Conservation (phyloP, 2,888 invertebrate species). For the Brachylomia viminalis region DNA sequence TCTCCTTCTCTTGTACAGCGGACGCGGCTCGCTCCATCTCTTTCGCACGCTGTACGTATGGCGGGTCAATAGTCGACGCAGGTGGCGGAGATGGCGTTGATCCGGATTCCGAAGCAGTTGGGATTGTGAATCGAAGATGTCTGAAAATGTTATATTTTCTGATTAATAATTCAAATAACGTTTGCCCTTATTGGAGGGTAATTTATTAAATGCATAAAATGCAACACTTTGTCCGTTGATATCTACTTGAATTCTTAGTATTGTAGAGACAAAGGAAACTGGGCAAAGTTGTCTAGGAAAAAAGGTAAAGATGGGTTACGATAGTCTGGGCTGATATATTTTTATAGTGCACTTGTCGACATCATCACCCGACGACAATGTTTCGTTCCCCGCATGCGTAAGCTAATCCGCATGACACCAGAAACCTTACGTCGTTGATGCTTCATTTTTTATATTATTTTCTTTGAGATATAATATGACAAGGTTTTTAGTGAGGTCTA, state of each 20-base stretch:
- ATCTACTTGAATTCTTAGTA: neutral
- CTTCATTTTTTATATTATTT: neutral
- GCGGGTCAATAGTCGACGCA: neutral
- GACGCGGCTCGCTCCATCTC: slow-evolving; percentile 67
- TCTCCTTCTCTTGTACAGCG: slow-evolving; percentile 66
- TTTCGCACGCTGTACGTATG: slow-evolving; percentile 25
- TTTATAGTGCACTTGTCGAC: neutral
- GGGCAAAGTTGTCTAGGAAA: neutral
- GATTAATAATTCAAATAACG: neutral
- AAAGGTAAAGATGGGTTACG: neutral
- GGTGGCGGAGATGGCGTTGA: slow-evolving; percentile 77
- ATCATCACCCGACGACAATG: neutral
- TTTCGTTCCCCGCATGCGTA: neutral
- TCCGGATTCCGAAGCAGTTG: slow-evolving; percentile 81
- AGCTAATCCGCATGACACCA: neutral
- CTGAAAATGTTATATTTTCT: slow-evolving; percentile 62
- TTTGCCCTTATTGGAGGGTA: neutral
- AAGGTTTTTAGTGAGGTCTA: neutral
- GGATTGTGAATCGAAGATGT: slow-evolving; percentile 86
- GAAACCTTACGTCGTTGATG: neutral
- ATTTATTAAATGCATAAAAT: neutral
- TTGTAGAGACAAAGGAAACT: neutral
- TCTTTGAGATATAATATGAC: neutral
- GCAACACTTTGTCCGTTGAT: neutral
- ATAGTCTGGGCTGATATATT: neutral